A percentile compares a stretch with the other conserved stretches of the same genome.
Conservation (phyloP, 2,113 vertebrate genomes). For the Strix aluco region DNA sequence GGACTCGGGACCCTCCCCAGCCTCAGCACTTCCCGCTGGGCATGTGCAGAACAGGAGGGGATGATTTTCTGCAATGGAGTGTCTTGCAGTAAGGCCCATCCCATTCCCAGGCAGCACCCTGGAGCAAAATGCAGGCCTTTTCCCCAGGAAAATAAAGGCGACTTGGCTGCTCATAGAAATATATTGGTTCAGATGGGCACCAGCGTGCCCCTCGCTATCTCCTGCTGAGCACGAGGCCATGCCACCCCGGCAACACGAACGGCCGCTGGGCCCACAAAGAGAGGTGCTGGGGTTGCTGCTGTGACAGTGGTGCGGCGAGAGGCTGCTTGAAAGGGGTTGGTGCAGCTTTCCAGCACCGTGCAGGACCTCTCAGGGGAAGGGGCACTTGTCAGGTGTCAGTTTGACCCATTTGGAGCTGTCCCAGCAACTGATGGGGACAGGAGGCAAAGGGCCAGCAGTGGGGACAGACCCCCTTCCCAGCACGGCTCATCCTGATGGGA, state of each 20-base stretch:
- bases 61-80: neutral
- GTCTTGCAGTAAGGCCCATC: neutral
- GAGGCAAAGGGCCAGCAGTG: neutral
- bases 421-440: neutral
- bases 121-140: neutral
- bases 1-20: neutral
- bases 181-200: neutral
- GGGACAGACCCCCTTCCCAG: neutral
- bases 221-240: neutral
- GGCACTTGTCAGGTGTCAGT: neutral
- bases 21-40: neutral
- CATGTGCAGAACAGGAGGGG: neutral
- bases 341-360: neutral
- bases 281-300: neutral
- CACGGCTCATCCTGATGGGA: rapidly evolving
- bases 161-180: neutral
- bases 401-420: neutral
- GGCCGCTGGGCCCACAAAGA: neutral
- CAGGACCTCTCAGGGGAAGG: neutral
- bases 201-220: rapidly evolving
- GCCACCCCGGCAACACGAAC: rapidly evolving
- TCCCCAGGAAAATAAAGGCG: neutral
- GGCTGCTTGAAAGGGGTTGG: neutral
- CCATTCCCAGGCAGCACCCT: neutral
- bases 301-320: rapidly evolving